These are phyloP conservation scores for Brachymystax lenok DNA, from an alignment of 2,797 vertebrate genomes.

Conservation along the genomic window DNA sequence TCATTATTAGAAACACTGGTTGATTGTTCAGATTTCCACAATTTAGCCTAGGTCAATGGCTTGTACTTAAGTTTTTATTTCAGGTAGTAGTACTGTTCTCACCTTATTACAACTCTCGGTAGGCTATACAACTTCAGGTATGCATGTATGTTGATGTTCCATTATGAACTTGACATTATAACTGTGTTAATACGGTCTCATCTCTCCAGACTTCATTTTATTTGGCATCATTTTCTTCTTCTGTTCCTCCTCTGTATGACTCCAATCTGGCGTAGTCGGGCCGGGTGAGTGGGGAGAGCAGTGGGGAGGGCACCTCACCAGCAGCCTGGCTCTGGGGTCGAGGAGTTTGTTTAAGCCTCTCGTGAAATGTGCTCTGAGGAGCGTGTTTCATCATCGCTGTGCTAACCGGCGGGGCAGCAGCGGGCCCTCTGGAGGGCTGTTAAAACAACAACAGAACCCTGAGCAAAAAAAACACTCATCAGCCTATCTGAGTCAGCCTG, in stretches of 20 bases:
- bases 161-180: too few relatives aligned
- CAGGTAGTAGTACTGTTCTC: neutral
- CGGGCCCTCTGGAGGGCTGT: slow-evolving; percentile 66
- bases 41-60: neutral
- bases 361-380: slow-evolving; percentile 66
- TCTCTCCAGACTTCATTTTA: neutral
- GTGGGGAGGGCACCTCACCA: neutral
- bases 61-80: neutral
- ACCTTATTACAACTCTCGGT: neutral
- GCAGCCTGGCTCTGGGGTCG: slow-evolving; percentile 11
- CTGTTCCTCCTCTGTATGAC: neutral
- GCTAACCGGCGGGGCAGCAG: slow-evolving; percentile 68
- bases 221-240: neutral
- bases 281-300: neutral
- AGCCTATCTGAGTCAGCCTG: neutral
- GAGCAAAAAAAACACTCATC: neutral
- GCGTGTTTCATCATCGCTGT: slow-evolving; percentile 68
- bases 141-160: neutral
- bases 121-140: neutral
- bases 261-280: neutral
- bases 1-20: too few relatives aligned
- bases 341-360: slow-evolving; percentile 37
- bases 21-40: neutral
- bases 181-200: neutral
- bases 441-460: slow-evolving; percentile 48